Percentiles rank a stretch among this genome's conserved stretches.
Conservation (phyloP, 2,797 vertebrate genomes). For the Macrochelys suwanniensis region DNA sequence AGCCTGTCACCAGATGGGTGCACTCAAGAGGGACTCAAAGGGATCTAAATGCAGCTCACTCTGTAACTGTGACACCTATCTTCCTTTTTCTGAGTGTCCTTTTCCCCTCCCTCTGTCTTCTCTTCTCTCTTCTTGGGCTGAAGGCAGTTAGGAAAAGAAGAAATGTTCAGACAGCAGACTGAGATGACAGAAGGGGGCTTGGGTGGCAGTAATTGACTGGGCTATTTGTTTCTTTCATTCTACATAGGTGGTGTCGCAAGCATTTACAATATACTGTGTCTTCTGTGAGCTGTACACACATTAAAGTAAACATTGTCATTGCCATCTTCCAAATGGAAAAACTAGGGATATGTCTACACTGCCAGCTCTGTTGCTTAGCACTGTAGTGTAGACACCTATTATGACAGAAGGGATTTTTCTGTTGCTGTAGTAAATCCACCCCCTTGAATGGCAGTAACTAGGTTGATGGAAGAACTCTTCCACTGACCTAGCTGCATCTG, state of each 20-base stretch:
- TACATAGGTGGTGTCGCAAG: fast-evolving
- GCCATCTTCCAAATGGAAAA: fast-evolving
- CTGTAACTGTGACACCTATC: not conserved
- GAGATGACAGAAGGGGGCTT: not conserved
- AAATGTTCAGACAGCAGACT: not conserved
- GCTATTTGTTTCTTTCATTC: not conserved
- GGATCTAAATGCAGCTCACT: not conserved
- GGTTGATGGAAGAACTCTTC: too few species aligned
- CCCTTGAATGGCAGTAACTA: too few species aligned
- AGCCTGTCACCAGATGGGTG: not conserved
- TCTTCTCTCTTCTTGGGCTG: not conserved
- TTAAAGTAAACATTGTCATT: not conserved
- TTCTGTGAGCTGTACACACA: not conserved
- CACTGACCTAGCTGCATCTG: too few species aligned
- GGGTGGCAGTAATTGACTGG: not conserved
- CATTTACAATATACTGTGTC: not conserved
- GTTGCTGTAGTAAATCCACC: too few species aligned
- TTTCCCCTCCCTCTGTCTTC: not conserved
- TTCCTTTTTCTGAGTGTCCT: not conserved
- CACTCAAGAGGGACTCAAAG: not conserved
- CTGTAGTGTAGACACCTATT: too few species aligned
- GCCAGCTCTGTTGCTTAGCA: too few species aligned
- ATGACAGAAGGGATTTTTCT: too few species aligned
- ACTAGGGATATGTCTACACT: not conserved
- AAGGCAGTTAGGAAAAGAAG: not conserved